phyloP scores from a whole-genome alignment of 2,888 invertebrate species.

The Synergus itoensis region DNA sequence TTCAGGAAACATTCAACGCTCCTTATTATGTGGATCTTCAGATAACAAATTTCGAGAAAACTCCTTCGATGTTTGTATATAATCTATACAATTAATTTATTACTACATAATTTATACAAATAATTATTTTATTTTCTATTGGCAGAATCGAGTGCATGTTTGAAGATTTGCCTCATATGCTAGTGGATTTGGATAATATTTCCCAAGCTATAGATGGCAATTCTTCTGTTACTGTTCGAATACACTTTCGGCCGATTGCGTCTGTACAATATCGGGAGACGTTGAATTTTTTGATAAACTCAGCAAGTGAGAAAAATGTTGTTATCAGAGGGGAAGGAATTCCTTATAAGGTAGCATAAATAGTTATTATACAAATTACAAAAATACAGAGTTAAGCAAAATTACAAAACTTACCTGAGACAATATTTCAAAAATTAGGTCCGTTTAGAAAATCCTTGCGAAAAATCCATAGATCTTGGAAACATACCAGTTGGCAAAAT shows the following conservation, averaged over 20 bases:
- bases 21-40: slow-evolving; percentile 77
- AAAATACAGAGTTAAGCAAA: neutral
- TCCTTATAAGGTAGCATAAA: slow-evolving; percentile 60
- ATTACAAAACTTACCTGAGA: neutral
- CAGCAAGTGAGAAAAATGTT: slow-evolving; percentile 79
- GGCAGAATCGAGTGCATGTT: slow-evolving; percentile 80
- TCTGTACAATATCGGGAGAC: slow-evolving; percentile 79
- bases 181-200: slow-evolving; percentile 76
- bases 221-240: slow-evolving; percentile 77
- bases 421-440: slow-evolving; percentile 63
- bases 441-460: slow-evolving; percentile 70
- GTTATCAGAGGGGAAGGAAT: slow-evolving; percentile 81
- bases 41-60: slow-evolving; percentile 74
- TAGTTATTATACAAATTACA: neutral
- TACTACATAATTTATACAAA: neutral
- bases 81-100: no score
- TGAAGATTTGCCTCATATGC: slow-evolving; percentile 79
- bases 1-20: slow-evolving; percentile 79
- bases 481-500: slow-evolving; percentile 77
- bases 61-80: slow-evolving; percentile 69
- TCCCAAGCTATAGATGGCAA: slow-evolving; percentile 77
- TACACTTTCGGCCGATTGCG: slow-evolving; percentile 81
- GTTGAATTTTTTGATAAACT: slow-evolving; percentile 80
- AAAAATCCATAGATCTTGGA: slow-evolving; percentile 77
- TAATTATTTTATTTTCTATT: neutral